These are phyloP conservation scores for Calonectris borealis DNA, from an alignment of 2,113 vertebrate species.

Conservation along the genomic window DNA sequence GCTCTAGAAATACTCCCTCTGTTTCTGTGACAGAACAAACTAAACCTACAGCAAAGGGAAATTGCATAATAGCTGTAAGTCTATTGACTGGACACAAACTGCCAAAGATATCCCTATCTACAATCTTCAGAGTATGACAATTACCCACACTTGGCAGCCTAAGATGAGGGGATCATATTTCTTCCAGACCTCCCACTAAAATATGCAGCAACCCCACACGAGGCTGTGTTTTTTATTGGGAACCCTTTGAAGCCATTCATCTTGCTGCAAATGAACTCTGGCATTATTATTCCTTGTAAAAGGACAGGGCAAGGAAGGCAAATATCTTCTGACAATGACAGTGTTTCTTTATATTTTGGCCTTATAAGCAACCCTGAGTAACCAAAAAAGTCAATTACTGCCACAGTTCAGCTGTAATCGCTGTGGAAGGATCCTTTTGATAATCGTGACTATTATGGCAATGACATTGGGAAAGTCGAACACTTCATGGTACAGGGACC, in stretches of 20 bases:
- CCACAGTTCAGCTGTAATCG: not conserved
- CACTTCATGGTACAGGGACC: not conserved
- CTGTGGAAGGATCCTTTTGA: not conserved
- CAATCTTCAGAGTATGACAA: not conserved
- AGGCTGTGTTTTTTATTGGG: not conserved
- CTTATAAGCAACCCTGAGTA: not conserved
- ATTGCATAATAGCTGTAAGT: not conserved
- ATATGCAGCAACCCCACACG: not conserved
- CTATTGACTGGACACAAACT: not conserved
- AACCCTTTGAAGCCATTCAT: constrained; percentile 13
- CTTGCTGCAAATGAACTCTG: not conserved
- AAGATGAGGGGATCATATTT: not conserved
- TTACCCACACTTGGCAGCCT: not conserved
- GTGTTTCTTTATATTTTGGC: not conserved
- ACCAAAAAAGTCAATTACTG: not conserved
- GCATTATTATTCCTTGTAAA: not conserved
- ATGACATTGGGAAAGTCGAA: not conserved
- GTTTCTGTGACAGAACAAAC: not conserved
- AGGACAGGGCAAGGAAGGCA: not conserved
- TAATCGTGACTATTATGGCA: not conserved
- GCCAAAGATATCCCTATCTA: not conserved
- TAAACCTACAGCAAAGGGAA: not conserved
- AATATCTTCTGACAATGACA: not conserved
- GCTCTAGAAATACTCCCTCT: not conserved
- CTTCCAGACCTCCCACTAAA: constrained; percentile 9